Conservation (phyloP, 1,140 invertebrate species). For the Ostrea denselamellosa region DNA sequence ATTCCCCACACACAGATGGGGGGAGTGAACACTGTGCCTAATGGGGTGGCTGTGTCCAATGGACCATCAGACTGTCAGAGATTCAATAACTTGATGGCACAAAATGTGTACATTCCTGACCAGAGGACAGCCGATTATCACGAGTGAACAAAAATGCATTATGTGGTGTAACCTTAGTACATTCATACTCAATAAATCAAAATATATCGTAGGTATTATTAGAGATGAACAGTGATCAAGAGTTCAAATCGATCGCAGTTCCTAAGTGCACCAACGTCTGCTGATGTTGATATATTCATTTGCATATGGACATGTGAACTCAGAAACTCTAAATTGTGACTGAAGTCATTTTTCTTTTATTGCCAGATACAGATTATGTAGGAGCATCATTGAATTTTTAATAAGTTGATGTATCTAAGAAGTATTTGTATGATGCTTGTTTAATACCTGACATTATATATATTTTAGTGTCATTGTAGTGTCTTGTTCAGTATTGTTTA, state of each 20-base stretch:
- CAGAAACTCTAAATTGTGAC: not conserved
- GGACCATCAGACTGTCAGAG: slow-evolving; percentile 62
- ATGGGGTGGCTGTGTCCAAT: slow-evolving; percentile 36
- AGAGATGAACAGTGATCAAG: not conserved
- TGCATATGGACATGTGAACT: not conserved
- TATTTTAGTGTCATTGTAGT: slow-evolving; percentile 12
- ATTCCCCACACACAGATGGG: slow-evolving; percentile 45
- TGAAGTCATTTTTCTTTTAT: not conserved
- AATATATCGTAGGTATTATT: slow-evolving; percentile 6
- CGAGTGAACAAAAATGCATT: slow-evolving; percentile 29
- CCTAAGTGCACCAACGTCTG: slow-evolving; percentile 4
- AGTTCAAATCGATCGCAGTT: slow-evolving; percentile 10
- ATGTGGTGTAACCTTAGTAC: slow-evolving; percentile 15
- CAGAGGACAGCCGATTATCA: slow-evolving; percentile 61
- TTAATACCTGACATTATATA: not conserved
- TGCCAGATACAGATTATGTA: slow-evolving; percentile 2
- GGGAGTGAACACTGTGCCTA: slow-evolving; percentile 21
- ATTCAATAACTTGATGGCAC: slow-evolving; percentile 66
- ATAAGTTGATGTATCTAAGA: not conserved
- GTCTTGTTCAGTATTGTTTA: slow-evolving; percentile 17
- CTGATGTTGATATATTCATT: not conserved
- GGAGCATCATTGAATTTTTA: not conserved
- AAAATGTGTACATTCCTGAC: slow-evolving; percentile 73
- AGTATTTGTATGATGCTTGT: not conserved
- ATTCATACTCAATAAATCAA: slow-evolving; percentile 42